Evolutionary conservation across 2,888 invertebrate genomes (phyloP), one percentile per base, ranked within the genome.

Genomic region (Megamerina dolium): DNA sequence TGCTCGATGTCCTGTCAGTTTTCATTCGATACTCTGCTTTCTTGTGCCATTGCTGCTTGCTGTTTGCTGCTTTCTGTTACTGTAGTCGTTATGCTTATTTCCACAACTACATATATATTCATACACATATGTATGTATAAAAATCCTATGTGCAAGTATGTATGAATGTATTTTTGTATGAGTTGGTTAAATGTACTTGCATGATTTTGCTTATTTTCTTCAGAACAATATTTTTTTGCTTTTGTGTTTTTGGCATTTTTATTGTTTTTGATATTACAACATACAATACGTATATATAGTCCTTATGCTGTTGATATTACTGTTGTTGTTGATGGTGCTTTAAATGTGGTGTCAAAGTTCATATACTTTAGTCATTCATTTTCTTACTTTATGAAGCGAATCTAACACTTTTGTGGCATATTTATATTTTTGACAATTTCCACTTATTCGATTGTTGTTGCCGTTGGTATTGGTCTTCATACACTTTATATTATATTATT

Each of bases 261-360:
- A 32, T 31, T 44, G 29, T 35, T 37, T 13, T 43, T 35, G 26
- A 17, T 32, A 27, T 13, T 3, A 27, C 27, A 27, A 27, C 27
- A 13, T n/a, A 13, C 27, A 3, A 27, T 5, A 27, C 12, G 10
- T 27, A 27, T 37, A 20, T 14, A 17, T 33, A 33, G 10, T 19
- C n/a, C 13, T 9, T 14, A 45, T 38, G 41, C 12, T 56, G 50
- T 57, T 51, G 53, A 47, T 55, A 45, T 52, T 37, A 49, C 46
- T 49, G 26, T 19, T 46, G 29, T 18, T 5, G 18, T 40, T 39
- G 30, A 32, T 50, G 14, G 30, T 17, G 38, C n/a, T 20, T 16
- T 34, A 41, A 35, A 35, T 42, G 35, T 36, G 17, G 5, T 48
- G 37, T 30, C 42, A 48, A 45, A 49, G 45, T 49, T 49, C 41